Base-by-base conservation (phyloP, 2,888 invertebrate genomes). In the Drosophila aldrichi region DNA sequence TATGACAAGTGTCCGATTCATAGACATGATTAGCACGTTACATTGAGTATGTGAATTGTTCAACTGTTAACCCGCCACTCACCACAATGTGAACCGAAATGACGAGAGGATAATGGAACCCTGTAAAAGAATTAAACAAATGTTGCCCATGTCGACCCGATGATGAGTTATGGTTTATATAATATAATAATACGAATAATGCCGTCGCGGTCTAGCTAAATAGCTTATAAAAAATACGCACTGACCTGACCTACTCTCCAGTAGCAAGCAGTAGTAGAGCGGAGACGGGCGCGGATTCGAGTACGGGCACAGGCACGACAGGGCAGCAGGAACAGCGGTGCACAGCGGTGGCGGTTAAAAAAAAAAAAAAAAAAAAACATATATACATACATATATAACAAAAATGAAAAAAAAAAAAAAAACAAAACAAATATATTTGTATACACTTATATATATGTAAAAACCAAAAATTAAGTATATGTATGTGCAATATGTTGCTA, bases 241-340 rank as follows among this genome's bases (percentile, higher is more conserved):
- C 86, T 86, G 88, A 86, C 86, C 86, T 86, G 86, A 89, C 89
- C 86, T 89, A 86, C 86, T 86, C 75, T 88, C 87, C 85, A 72
- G 74, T 32, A 10, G 32, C 32, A 32, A 32, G 32, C 10, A 32
- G 57, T n/a, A 63, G 41, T 59, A 71, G 63, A 57, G 74, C 56
- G 55, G 46, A 44, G 22, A 22, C 36, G 16, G n/a, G 10, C 2
- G 51, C 73, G 62, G 65, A 66, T 20, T 69, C 59, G 54, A 36
- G 48, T 22, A 16, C 38, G 22, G 22, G 38, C 3, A 38, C 52
- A n/a, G 65, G 68, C 41, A 79, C 59, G 57, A 5, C 7, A 38
- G 16, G 63, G 32, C 22, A 51, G 20, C 51, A 68, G 69, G 51
- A 40, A 62, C 59, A 58, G 48, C 43, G 63, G 56, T 67, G 79